These are phyloP conservation scores for Ibycter americanus DNA, from an alignment of 2,797 vertebrate species.

Conservation along the genomic window DNA sequence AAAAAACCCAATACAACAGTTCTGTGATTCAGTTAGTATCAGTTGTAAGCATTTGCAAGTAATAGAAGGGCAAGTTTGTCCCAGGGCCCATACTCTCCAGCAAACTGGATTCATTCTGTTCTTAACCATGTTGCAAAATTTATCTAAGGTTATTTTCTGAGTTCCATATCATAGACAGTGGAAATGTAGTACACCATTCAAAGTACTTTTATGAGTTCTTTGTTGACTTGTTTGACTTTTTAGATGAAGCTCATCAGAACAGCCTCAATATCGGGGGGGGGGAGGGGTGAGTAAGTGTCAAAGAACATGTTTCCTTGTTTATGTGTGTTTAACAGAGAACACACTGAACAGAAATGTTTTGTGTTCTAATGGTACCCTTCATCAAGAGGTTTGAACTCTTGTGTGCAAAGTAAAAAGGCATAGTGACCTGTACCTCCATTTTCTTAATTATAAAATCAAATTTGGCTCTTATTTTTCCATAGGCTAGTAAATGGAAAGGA, in stretches of 20 bases:
- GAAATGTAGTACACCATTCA: neutral
- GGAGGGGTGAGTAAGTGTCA: neutral
- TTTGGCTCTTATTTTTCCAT: neutral
- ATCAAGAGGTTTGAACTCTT: neutral
- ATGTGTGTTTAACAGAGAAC: neutral
- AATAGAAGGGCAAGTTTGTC: neutral
- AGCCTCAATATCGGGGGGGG: neutral
- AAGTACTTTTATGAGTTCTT: neutral
- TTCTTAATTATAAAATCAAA: neutral
- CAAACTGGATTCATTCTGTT: neutral
- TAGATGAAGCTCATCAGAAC: neutral
- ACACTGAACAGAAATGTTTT: neutral
- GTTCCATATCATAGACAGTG: neutral
- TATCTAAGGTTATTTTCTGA: neutral
- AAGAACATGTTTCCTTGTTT: neutral
- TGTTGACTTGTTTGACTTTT: neutral
- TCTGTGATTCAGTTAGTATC: neutral
- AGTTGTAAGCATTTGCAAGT: neutral
- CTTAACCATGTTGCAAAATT: neutral
- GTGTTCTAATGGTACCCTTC: neutral
- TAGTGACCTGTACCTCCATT: neutral
- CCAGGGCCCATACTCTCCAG: neutral
- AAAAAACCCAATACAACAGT: no score
- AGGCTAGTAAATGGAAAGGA: neutral
- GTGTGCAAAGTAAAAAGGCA: neutral